These are phyloP conservation scores for Tetrao urogallus DNA, from an alignment of 2,113 vertebrate species.

Conservation along the genomic window DNA sequence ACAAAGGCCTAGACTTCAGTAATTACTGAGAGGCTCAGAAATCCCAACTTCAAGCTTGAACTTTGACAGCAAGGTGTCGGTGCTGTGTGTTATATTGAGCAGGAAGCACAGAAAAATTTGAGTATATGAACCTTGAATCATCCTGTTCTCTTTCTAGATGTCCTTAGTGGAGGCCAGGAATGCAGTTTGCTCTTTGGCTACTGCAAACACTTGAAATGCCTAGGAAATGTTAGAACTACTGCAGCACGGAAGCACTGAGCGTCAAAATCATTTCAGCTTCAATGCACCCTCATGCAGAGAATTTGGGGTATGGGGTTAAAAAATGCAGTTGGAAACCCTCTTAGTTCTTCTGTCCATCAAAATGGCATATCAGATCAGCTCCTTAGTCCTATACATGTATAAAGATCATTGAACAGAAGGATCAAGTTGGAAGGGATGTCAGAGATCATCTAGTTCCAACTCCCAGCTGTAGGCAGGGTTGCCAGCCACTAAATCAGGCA, in stretches of 20 bases:
- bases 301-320: background rate
- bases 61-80: background rate
- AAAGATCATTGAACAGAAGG: background rate
- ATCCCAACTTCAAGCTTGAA: background rate
- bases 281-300: background rate
- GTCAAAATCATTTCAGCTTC: background rate
- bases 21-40: background rate
- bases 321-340: background rate
- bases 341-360: background rate
- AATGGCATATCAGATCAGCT: background rate
- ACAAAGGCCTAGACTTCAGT: background rate
- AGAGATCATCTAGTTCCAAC: too few species aligned
- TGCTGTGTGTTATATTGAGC: background rate
- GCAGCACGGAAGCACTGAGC: background rate
- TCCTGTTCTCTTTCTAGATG: background rate
- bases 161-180: background rate
- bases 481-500: too few species aligned
- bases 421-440: too few species aligned
- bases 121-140: background rate
- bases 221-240: background rate
- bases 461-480: too few species aligned
- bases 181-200: background rate
- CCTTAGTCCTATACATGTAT: background rate
- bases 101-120: background rate
- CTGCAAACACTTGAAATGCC: background rate